A percentile compares a stretch with the other conserved stretches of the same genome.
phyloP scores from a whole-genome alignment of 1,140 invertebrate species.

The Globodera rostochiensis region DNA sequence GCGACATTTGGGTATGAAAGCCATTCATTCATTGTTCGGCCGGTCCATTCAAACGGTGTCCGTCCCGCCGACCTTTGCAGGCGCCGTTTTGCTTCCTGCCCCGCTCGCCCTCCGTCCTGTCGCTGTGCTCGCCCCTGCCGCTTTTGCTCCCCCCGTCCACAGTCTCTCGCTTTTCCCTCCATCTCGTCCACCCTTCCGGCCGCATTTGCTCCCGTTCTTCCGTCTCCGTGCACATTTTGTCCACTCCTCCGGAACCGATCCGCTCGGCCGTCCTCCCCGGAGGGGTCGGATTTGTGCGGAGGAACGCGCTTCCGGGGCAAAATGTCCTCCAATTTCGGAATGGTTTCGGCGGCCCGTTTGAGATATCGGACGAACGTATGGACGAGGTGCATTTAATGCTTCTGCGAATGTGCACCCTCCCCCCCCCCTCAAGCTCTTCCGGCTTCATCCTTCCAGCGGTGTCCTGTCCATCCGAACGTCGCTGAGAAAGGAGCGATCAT shows the following conservation, averaged over 20 bases:
- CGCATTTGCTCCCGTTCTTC: constrained; percentile 1
- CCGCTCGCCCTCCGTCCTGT: neutral
- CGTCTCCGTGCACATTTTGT: neutral
- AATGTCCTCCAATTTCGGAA: neutral
- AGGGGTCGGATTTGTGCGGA: neutral
- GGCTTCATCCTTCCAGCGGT: neutral
- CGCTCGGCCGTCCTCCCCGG: neutral
- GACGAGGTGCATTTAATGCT: neutral
- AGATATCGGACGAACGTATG: neutral
- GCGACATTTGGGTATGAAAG: neutral
- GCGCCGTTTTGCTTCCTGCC: neutral
- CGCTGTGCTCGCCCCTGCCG: neutral
- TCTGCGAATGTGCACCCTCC: neutral
- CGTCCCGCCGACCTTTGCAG: neutral
- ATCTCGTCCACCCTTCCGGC: neutral
- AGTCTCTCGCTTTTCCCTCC: neutral
- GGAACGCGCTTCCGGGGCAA: neutral
- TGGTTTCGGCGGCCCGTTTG: neutral
- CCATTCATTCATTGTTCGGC: neutral
- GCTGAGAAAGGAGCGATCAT: neutral
- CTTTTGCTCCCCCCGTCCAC: neutral
- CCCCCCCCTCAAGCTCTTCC: neutral
- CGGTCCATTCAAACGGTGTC: neutral
- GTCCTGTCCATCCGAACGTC: neutral
- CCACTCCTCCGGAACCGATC: neutral